Evolutionary conservation across 37 sponge, comb jelly and placozoan species (phyloP), one percentile per base, ranked within the genome.

Genomic region (Dysidea cf. avara): DNA sequence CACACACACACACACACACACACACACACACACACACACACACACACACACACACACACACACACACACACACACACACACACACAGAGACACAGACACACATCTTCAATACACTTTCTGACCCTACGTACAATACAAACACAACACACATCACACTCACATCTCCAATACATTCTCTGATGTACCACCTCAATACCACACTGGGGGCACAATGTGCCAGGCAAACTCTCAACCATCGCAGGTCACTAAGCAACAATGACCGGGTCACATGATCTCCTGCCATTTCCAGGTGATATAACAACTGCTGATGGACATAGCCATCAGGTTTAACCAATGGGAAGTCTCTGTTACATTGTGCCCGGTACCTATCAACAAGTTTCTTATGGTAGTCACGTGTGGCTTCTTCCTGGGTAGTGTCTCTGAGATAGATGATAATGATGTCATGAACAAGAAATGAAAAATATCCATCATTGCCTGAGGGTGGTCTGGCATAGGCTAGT

Each of bases 351-450:
- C n/a, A n/a, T n/a, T n/a, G n/a, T n/a, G n/a, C n/a, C n/a, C n/a
- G n/a, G n/a, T 16, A 58, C 61, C 61, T 13, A 16, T 64, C n/a
- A 16, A 64, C 65, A 5, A 64, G 65, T 31, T 64, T 13, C 38
- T 31, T 17, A n/a, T 64, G 65, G 38, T 64, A 64, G 14, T 38
- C 13, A 38, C 35, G 71, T 73, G 75, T 76, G n/a, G 73, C 60
- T 0, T 56, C 53, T 0, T 32, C 13, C n/a, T 58, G 52, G 12
- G 53, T 61, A 26, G 60, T 39, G 24, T 70, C 72, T 39, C 65
- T 58, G 35, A 81, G 72, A 72, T 81, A 76, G 56, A 81, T 82
- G n/a, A 87, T 55, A 12, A 82, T 46, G 18, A 88, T 71, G 60
- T 82, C 75, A 37, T 81, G 79, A 29, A 79, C 34, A 31, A 25